phyloP scores from a whole-genome alignment of 1,140 invertebrate genomes.

The Phymorhynchus buccinoides region DNA sequence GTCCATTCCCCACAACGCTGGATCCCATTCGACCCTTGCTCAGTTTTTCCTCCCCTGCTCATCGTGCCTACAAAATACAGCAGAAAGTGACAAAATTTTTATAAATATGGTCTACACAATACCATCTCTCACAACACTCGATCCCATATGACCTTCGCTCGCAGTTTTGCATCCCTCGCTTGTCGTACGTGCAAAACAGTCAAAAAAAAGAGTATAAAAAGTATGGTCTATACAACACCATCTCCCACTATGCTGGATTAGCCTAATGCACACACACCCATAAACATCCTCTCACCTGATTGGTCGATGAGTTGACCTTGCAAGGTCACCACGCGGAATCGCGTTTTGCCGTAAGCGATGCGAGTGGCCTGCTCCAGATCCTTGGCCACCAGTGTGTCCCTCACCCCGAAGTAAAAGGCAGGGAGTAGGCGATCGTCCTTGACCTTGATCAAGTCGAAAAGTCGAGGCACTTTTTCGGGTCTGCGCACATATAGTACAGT shows the following conservation, averaged over 20 bases:
- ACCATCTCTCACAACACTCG: too few relatives aligned
- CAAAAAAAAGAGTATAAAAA: too few relatives aligned
- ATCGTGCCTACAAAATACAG: constrained; percentile 93
- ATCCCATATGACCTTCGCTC: too few relatives aligned
- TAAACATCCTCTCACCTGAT: too few relatives aligned
- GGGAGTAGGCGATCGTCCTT: constrained; percentile 84
- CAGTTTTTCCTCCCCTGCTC: constrained; percentile 87
- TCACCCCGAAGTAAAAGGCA: constrained; percentile 92
- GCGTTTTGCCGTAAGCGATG: constrained; percentile 85
- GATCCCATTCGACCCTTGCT: constrained; percentile 72
- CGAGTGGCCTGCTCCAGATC: constrained; percentile 91
- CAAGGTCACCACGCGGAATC: constrained; percentile 92
- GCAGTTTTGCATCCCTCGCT: too few relatives aligned
- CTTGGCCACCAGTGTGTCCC: constrained; percentile 90
- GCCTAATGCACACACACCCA: too few relatives aligned
- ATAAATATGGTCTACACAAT: too few relatives aligned
- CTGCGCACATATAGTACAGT: too few relatives aligned
- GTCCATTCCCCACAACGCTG: constrained; percentile 53
- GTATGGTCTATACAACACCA: too few relatives aligned
- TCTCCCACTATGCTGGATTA: too few relatives aligned
- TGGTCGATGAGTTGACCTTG: constrained; percentile 93
- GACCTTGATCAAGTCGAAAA: constrained; percentile 92
- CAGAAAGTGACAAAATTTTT: too few relatives aligned
- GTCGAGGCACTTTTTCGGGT: constrained; percentile 81
- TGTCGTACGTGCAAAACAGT: too few relatives aligned